These are phyloP conservation scores for Frieseomelitta varia DNA, from an alignment of 1,140 invertebrate species.

Conservation along the genomic window DNA sequence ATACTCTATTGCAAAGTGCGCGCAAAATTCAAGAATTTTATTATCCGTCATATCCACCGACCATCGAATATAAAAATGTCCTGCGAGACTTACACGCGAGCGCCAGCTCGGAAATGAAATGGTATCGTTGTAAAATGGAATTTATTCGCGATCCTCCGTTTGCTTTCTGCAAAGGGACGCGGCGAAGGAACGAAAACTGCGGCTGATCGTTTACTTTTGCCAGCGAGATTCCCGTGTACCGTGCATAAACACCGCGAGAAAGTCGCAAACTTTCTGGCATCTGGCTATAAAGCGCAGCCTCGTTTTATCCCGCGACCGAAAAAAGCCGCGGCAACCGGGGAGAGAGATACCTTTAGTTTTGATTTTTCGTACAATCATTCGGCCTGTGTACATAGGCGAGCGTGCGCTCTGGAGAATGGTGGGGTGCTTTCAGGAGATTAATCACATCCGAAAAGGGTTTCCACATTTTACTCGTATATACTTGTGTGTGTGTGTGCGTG, in stretches of 20 bases:
- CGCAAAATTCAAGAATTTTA: too few species aligned
- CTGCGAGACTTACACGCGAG: too few species aligned
- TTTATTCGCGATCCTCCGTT: background rate
- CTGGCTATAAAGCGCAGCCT: background rate
- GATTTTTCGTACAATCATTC: background rate
- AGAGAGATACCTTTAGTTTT: background rate
- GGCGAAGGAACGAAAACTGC: background rate
- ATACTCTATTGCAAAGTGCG: too few species aligned
- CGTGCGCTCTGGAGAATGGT: background rate
- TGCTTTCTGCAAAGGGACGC: too few species aligned
- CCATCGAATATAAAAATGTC: too few species aligned
- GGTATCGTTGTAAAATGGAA: background rate
- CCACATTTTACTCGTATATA: conserved; percentile 27
- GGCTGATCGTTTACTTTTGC: background rate
- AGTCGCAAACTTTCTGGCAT: background rate
- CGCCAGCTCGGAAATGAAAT: too few species aligned
- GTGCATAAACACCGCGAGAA: background rate
- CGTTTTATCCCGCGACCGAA: too few species aligned
- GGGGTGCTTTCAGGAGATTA: conserved; percentile 37
- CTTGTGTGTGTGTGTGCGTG: background rate
- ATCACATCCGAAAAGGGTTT: conserved; percentile 28
- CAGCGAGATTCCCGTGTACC: background rate
- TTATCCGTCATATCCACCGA: too few species aligned
- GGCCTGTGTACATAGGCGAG: background rate
- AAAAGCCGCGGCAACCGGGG: background rate